Evolutionary conservation across 1,140 invertebrate genomes (phyloP).

Genomic region (Drosophila kohkoa): DNA sequence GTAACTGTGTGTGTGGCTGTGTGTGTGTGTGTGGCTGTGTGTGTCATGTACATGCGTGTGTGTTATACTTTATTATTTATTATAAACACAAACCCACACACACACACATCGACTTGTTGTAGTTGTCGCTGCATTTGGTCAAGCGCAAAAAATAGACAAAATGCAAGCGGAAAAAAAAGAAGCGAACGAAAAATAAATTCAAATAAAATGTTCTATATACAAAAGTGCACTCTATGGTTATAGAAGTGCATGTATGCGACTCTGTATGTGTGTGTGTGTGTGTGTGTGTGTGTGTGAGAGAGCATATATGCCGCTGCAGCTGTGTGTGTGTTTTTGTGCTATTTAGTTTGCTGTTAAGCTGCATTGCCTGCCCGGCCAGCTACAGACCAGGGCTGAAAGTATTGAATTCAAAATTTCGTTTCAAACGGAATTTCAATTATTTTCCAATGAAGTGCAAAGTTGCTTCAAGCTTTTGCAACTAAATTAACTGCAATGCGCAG

Average conservation of each 20-base stretch:
- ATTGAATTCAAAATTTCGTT: not conserved
- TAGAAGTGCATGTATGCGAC: constrained; percentile 15
- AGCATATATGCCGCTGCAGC: constrained; percentile 24
- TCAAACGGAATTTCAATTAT: not conserved
- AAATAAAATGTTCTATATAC: constrained; percentile 80
- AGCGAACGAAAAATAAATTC: constrained; percentile 71
- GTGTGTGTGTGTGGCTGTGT: constrained; percentile 34
- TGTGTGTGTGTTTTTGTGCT: constrained; percentile 30
- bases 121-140: constrained; percentile 65
- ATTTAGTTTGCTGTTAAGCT: constrained; percentile 67
- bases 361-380: constrained; percentile 7
- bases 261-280: constrained; percentile 12
- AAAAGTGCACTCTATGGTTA: constrained; percentile 40
- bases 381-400: constrained; percentile 40
- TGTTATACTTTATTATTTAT: constrained; percentile 80
- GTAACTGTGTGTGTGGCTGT: constrained; percentile 43
- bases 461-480: not conserved
- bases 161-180: constrained; percentile 62
- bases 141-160: constrained; percentile 73
- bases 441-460: not conserved
- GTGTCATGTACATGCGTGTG: constrained; percentile 46
- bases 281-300: constrained; percentile 12
- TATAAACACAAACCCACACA: constrained; percentile 65
- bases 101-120: constrained; percentile 46
- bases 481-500: too few relatives aligned